Conservation (phyloP, 2,888 invertebrate species). For the Seladonia tumulorum region DNA sequence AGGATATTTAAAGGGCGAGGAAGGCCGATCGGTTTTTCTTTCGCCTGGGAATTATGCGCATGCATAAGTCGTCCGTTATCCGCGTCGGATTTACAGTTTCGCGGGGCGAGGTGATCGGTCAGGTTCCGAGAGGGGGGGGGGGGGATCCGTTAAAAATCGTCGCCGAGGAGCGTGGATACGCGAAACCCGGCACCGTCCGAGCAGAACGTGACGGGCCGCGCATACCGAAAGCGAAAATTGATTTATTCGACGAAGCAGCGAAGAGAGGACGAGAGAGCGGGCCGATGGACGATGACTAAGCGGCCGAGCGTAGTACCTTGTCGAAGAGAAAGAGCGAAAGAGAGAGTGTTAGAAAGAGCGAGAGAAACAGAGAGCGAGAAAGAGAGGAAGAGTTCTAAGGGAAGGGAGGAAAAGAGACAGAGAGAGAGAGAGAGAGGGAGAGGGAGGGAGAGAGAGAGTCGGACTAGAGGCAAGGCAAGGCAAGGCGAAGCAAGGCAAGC, state of each 20-base stretch:
- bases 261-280: conserved; percentile 57
- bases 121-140: background rate
- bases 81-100: background rate
- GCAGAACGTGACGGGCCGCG: conserved; percentile 41
- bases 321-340: conserved; percentile 10
- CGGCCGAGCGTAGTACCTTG: conserved; percentile 54
- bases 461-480: conserved; percentile 39
- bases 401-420: background rate
- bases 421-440: background rate
- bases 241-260: conserved; percentile 56
- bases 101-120: background rate
- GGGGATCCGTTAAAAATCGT: conserved; percentile 22
- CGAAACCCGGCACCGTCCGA: conserved; percentile 39
- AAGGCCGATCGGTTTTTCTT: conserved; percentile 16
- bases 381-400: background rate
- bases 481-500: conserved; percentile 57
- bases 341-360: conserved; percentile 1
- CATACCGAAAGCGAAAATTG: conserved; percentile 69
- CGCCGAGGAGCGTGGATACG: conserved; percentile 8
- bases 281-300: conserved; percentile 74
- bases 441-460: background rate
- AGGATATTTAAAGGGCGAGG: background rate
- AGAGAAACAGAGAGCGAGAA: background rate
- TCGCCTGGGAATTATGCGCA: conserved; percentile 39
- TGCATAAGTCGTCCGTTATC: conserved; percentile 9